Evolutionary conservation across 2,888 invertebrate species (phyloP).

Genomic region (Harpagoxenus sublaevis): DNA sequence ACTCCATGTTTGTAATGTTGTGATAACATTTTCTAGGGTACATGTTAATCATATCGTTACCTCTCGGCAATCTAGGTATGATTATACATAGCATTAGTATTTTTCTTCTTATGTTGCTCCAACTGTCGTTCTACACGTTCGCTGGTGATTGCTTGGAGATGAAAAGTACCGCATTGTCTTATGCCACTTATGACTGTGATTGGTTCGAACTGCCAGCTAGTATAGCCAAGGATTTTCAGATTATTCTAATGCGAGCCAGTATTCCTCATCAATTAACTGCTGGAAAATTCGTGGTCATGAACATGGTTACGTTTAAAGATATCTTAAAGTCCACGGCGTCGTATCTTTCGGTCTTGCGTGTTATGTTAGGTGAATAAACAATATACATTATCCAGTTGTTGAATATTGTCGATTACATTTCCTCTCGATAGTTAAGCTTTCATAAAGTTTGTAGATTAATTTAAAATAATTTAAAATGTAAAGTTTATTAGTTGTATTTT

Average conservation of each 20-base stretch:
- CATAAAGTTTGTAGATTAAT: neutral
- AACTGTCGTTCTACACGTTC: slow-evolving; percentile 42
- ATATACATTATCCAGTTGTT: neutral
- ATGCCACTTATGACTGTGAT: slow-evolving; percentile 64
- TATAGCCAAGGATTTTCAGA: slow-evolving; percentile 65
- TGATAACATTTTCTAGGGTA: slow-evolving; percentile 32
- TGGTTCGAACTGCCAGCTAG: slow-evolving; percentile 70
- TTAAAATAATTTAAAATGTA: slow-evolving; percentile 1
- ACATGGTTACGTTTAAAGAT: slow-evolving; percentile 69
- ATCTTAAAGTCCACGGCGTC: slow-evolving; percentile 71
- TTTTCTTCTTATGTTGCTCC: slow-evolving; percentile 48
- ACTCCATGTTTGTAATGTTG: neutral
- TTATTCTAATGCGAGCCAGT: slow-evolving; percentile 73
- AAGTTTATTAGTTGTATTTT: slow-evolving; percentile 11
- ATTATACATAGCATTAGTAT: slow-evolving; percentile 27
- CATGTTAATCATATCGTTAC: slow-evolving; percentile 29
- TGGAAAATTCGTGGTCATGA: slow-evolving; percentile 73
- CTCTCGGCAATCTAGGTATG: slow-evolving; percentile 14
- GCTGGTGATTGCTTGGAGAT: slow-evolving; percentile 49
- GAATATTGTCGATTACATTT: neutral
- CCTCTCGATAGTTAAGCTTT: neutral
- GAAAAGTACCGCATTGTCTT: slow-evolving; percentile 19
- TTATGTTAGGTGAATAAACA: slow-evolving; percentile 67
- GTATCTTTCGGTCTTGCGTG: slow-evolving; percentile 72
- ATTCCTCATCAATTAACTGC: slow-evolving; percentile 71